These are phyloP conservation scores for Machimus rusticus DNA, from an alignment of 2,888 invertebrate species.

Conservation along the genomic window DNA sequence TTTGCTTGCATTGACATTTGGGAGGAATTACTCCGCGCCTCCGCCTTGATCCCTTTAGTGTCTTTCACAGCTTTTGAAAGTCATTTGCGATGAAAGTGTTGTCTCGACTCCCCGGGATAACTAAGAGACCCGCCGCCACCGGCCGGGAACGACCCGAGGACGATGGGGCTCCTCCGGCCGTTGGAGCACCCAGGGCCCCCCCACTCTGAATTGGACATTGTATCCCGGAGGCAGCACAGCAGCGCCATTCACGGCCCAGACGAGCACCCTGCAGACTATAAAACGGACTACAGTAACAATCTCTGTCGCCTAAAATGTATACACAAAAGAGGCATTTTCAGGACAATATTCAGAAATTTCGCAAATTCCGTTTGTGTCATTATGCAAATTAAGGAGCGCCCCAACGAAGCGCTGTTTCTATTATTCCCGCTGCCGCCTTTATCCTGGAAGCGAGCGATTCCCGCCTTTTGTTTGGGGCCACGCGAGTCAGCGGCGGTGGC, in stretches of 20 bases:
- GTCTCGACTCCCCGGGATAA: not conserved
- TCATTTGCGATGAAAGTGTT: constrained; percentile 2
- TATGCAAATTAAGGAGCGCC: constrained; percentile 4
- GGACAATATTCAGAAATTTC: constrained; percentile 20
- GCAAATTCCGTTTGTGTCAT: constrained; percentile 8
- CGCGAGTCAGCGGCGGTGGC: not conserved
- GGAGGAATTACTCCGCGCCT: not conserved
- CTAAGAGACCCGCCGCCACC: not conserved
- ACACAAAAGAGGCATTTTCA: constrained; percentile 18
- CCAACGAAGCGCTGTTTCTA: not conserved
- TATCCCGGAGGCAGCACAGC: not conserved
- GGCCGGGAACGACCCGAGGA: not conserved
- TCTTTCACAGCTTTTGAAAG: constrained; percentile 1
- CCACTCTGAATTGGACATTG: not conserved
- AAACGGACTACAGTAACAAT: not conserved
- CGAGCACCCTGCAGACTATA: not conserved
- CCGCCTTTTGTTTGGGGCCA: not conserved
- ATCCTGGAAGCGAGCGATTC: not conserved
- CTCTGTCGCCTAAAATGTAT: not conserved
- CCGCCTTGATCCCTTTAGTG: not conserved
- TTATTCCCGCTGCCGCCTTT: not conserved
- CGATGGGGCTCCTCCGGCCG: not conserved
- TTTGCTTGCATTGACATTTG: not conserved
- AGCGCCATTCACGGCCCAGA: not conserved
- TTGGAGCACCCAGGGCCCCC: not conserved